A percentile compares a stretch with the other conserved stretches of the same genome.
Conservation (phyloP, 2,888 invertebrate species). For the Koerneria pararmatus region DNA sequence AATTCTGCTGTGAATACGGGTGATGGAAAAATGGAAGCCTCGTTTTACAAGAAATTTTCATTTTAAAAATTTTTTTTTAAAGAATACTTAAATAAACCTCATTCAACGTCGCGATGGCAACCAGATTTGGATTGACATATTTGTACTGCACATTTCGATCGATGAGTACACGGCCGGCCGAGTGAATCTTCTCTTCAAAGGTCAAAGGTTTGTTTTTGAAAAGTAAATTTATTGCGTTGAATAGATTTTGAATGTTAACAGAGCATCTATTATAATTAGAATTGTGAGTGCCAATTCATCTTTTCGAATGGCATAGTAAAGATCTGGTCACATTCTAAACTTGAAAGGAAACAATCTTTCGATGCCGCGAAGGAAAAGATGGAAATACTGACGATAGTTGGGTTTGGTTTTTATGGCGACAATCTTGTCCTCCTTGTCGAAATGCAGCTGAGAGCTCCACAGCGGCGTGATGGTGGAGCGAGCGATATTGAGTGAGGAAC, state of each 20-base stretch:
- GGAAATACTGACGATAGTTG: constrained; percentile 33
- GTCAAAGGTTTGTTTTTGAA: too few species aligned
- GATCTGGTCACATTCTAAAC: too few species aligned
- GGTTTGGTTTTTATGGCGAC: constrained; percentile 46
- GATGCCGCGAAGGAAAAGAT: neutral
- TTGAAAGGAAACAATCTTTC: too few species aligned
- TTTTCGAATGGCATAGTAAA: too few species aligned
- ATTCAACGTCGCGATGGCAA: constrained; percentile 61
- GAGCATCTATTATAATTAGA: too few species aligned
- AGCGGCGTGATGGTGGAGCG: constrained; percentile 2
- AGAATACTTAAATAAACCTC: too few species aligned
- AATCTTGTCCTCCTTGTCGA: constrained; percentile 43
- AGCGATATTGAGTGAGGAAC: neutral
- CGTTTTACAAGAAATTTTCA: too few species aligned
- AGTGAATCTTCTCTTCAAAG: constrained; percentile 76
- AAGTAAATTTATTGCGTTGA: neutral
- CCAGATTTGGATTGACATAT: constrained; percentile 93
- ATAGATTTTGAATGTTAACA: neutral
- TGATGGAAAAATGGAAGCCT: neutral
- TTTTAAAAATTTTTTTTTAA: too few species aligned
- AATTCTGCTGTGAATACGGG: too few species aligned
- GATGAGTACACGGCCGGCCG: constrained; percentile 86
- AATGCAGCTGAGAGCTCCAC: constrained; percentile 43
- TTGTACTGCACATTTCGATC: constrained; percentile 96
- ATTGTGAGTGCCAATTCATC: too few species aligned